A percentile compares a stretch with the other conserved stretches of the same genome.
Evolutionary conservation across 2,888 invertebrate species (phyloP).

Genomic region (Zygaena filipendulae): DNA sequence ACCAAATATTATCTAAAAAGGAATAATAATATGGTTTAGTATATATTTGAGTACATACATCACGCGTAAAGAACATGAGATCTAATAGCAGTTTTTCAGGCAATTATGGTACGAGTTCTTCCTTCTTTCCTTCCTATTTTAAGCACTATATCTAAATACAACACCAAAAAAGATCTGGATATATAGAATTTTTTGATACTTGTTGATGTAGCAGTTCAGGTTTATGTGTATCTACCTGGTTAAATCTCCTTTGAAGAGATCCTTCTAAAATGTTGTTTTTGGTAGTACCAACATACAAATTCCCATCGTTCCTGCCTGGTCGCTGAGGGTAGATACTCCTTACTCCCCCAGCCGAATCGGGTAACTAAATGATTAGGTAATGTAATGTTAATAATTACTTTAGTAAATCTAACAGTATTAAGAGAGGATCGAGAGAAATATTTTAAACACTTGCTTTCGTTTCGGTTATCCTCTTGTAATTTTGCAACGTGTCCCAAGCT

Average conservation of each 20-base stretch:
- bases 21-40: too few species aligned
- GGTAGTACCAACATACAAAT: conserved; percentile 91
- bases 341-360: conserved; percentile 89
- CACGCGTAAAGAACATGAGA: too few species aligned
- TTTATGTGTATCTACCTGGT: conserved; percentile 74
- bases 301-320: conserved; percentile 88
- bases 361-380: conserved; percentile 67
- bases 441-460: too few species aligned
- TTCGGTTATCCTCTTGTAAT: conserved; percentile 90
- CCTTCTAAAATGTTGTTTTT: conserved; percentile 91
- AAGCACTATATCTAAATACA: too few species aligned
- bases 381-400: conserved; percentile 1
- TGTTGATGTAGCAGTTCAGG: too few species aligned
- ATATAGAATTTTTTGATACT: too few species aligned
- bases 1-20: conserved; percentile 80
- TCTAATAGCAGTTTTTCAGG: too few species aligned
- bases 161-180: too few species aligned
- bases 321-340: conserved; percentile 90
- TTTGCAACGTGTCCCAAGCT: conserved; percentile 92
- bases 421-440: too few species aligned
- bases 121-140: too few species aligned
- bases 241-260: conserved; percentile 88
- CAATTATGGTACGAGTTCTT: too few species aligned
- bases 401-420: too few species aligned
- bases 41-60: not conserved